Evolutionary conservation across 1,140 invertebrate species (phyloP), one percentile per base, ranked within the genome.

Genomic region (Centruroides sculpturatus): DNA sequence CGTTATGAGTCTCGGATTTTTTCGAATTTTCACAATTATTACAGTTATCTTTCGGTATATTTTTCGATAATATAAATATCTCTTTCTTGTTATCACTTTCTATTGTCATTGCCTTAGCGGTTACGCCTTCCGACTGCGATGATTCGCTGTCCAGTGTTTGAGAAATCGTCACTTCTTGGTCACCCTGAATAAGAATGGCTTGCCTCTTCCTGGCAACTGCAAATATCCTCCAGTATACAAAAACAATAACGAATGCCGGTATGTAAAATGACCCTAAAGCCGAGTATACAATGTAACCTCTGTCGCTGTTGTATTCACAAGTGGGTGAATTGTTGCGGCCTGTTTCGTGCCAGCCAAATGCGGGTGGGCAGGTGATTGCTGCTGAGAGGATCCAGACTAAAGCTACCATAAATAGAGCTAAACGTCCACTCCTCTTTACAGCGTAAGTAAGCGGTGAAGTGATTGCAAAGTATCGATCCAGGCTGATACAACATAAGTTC

Each of bases 161-260:
- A 35, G 55, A n/a, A 13, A 8, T 34, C 5, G 55, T 55, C n/a
- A 12, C 23, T 13, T 34, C 58, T 36, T 6, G 5, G 3, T 56
- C 41, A 0, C 23, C 12, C 35, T 64, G 59, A 59, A 61, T 65
- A 11, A 65, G 51, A 0, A 65, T 60, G 1, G 64, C 64, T 23
- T 65, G 60, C n/a, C 64, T 53, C 34, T 59, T 72, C n/a, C 95
- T 89, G 48, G 94, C 94, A 12, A 93, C 95, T 74, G 85, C 91
- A 77, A 98, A 99, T 77, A 99, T 99, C 71, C 92, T 82, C 71
- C 96, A 92, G 78, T 99, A 99, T 51, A 99, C 91, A 78, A 98
- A 97, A 62, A 98, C 89, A 89, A 99, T 98, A 72, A 99, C 92
- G 73, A 92, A 89, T 69, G 91, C 91, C 48, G 97, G 97, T 69